Evolutionary conservation across 35 echinoderm and acorn worm genomes (phyloP), one percentile per base, ranked within the genome.

Genomic region (Lytechinus variegatus): DNA sequence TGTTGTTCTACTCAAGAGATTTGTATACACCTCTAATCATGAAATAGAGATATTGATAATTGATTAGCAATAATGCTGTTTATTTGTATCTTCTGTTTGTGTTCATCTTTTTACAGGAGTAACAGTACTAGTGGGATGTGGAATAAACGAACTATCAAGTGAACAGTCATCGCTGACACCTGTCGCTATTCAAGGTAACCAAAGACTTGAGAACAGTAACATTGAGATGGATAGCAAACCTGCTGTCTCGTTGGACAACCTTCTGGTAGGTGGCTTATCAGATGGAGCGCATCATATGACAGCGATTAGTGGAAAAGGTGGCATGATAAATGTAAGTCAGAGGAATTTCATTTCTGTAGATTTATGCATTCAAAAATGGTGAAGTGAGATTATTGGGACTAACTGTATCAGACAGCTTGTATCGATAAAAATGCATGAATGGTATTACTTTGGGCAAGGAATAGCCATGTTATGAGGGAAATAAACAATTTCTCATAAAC

Each of bases 101-200:
- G 9, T 44, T 27, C 29, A 27, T 87, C 33, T 52, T 90, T 52
- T 29, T 52, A 54, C 21, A 93, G 92, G 92, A 55, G 92, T 57
- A 9, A 93, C 52, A 57, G 92, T 93, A 93, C 92, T 93, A 28
- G 14, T 93, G 27, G 92, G 92, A 93, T 54, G 92, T 93, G 92
- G 92, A 57, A 13, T 93, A 13, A 10, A 56, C 13, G n/a, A 93
- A 10, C 54, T 93, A 12, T 16, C 53, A 5, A 57, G 92, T 57
- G 53, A 57, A 5, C 9, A 21, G 29, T 19, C 52, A 3, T 54
- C 53, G 27, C 9, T 54, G n/a, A 53, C 92, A 28, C 27, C 92
- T 24, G 55, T 55, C 11, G 54, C 92, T 10, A 14, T 54, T 21
- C 29, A 10, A 57, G 9, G 54, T 9, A 57, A 33, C 12, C 92